Conservation (phyloP, 1,140 invertebrate species). For the Drosophila navojoa region DNA sequence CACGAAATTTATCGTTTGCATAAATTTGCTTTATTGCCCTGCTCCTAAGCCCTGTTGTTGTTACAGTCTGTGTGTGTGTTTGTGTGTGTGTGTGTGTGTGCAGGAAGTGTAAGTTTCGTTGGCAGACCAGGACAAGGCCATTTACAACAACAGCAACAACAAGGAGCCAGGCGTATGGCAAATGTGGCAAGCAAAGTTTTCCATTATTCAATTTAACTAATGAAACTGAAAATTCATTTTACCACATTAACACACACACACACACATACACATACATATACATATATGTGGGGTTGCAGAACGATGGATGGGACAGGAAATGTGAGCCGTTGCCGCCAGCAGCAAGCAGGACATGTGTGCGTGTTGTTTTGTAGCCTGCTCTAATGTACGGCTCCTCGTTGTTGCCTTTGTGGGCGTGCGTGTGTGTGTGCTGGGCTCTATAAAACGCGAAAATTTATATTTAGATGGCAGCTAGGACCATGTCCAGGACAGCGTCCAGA, state of each 20-base stretch:
- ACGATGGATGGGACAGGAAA: constrained; percentile 57
- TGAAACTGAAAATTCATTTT: constrained; percentile 84
- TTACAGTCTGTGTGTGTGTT: constrained; percentile 19
- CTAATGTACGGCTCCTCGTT: constrained; percentile 34
- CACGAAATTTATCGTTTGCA: constrained; percentile 83
- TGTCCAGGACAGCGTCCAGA: constrained; percentile 9
- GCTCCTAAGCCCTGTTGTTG: constrained; percentile 41
- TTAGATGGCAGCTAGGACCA: constrained; percentile 45
- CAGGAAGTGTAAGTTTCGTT: constrained; percentile 76
- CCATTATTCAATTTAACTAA: constrained; percentile 84
- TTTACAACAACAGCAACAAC: constrained; percentile 38
- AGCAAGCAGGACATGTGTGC: constrained; percentile 71
- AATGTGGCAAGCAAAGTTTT: constrained; percentile 79
- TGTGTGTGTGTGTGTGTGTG: constrained; percentile 40
- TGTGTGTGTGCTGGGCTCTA: constrained; percentile 31
- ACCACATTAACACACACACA: constrained; percentile 80
- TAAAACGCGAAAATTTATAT: constrained; percentile 79
- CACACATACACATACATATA: constrained; percentile 25
- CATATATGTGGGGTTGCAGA: neutral
- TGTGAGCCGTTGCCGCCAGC: constrained; percentile 49
- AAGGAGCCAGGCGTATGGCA: constrained; percentile 44
- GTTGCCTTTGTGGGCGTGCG: constrained; percentile 1
- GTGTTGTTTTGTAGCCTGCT: constrained; percentile 45
- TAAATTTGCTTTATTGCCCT: constrained; percentile 83
- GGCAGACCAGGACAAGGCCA: constrained; percentile 62